Evolutionary conservation across 2,888 invertebrate species (phyloP).

Genomic region (Chesias legatella): DNA sequence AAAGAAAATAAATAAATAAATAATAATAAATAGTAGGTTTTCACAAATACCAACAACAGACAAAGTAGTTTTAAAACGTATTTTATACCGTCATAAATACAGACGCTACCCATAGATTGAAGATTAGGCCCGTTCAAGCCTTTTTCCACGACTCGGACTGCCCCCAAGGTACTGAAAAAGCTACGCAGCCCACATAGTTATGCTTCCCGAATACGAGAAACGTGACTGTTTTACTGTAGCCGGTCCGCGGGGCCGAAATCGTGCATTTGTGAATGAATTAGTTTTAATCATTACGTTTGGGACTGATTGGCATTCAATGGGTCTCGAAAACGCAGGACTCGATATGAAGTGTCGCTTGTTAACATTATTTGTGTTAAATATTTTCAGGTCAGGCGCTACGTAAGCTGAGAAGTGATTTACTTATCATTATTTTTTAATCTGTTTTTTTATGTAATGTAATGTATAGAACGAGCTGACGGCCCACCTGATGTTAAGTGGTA

Average conservation of each 20-base stretch:
- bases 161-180: slow-evolving; percentile 32
- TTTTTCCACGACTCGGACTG: slow-evolving; percentile 25
- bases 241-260: slow-evolving; percentile 27
- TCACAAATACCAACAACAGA: too few species aligned
- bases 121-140: slow-evolving; percentile 23
- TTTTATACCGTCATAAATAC: slow-evolving; percentile 3
- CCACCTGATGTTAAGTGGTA: too few species aligned
- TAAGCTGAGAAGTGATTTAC: too few species aligned
- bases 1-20: too few species aligned
- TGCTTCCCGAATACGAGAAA: slow-evolving; percentile 30
- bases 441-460: too few species aligned
- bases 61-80: background rate
- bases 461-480: too few species aligned
- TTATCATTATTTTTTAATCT: too few species aligned
- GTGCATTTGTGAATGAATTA: slow-evolving; percentile 47
- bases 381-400: too few species aligned
- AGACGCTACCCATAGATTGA: slow-evolving; percentile 14
- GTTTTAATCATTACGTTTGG: slow-evolving; percentile 45
- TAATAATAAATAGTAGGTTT: too few species aligned
- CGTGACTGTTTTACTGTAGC: slow-evolving; percentile 45
- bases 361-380: slow-evolving; percentile 23
- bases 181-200: slow-evolving; percentile 32
- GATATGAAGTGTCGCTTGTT: slow-evolving; percentile 27
- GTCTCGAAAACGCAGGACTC: slow-evolving; percentile 26
- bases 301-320: slow-evolving; percentile 37